phyloP scores from a whole-genome alignment of 2,113 vertebrate genomes.

The Plecturocebus donacophilus region DNA sequence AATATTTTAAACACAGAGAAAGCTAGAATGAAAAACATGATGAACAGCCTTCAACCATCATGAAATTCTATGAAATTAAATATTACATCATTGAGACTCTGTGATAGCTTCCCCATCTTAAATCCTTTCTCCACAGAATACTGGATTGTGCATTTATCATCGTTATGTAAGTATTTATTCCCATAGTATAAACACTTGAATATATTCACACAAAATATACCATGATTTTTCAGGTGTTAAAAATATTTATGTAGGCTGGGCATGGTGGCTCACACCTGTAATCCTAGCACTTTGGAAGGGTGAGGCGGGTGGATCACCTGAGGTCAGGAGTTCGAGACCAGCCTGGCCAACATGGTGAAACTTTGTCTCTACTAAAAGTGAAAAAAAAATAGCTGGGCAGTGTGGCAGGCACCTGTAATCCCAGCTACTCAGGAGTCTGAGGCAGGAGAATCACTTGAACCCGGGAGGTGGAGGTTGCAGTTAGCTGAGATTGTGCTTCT shows the following conservation, averaged over 20 bases:
- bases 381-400: too few relatives aligned
- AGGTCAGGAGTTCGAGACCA: too few relatives aligned
- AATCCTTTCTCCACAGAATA: neutral
- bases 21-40: neutral
- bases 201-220: neutral
- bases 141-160: neutral
- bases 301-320: too few relatives aligned
- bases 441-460: too few relatives aligned
- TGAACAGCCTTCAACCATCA: neutral
- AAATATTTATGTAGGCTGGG: neutral
- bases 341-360: too few relatives aligned
- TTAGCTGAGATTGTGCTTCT: too few relatives aligned
- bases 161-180: neutral
- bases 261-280: too few relatives aligned
- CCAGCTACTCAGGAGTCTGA: too few relatives aligned
- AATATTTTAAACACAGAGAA: neutral
- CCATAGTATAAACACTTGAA: neutral
- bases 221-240: neutral
- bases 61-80: neutral
- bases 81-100: neutral
- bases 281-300: too few relatives aligned
- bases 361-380: too few relatives aligned
- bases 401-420: too few relatives aligned
- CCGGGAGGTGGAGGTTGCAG: too few relatives aligned
- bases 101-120: neutral